phyloP scores from a whole-genome alignment of 2,113 vertebrate genomes.

The Nothobranchius kuhntae region DNA sequence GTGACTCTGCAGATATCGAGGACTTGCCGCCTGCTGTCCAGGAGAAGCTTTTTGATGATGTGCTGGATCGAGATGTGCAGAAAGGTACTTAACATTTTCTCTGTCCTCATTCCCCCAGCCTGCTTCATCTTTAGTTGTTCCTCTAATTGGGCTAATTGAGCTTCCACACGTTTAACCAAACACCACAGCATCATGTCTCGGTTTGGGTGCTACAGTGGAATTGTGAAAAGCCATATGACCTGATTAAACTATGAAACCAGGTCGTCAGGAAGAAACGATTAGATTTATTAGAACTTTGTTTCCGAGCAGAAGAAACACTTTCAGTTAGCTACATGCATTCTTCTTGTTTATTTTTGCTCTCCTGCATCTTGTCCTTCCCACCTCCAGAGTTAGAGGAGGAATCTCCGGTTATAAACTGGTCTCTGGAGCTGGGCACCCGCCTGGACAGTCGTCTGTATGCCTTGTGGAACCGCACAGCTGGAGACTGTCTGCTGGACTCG shows the following conservation, averaged over 20 bases:
- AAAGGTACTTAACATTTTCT: conserved; percentile 83
- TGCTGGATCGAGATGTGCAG: conserved; percentile 97
- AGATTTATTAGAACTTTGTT: neutral
- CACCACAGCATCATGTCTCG: neutral
- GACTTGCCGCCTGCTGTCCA: conserved; percentile 94
- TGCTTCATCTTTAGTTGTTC: conserved; percentile 2
- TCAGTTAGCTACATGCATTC: too few species aligned
- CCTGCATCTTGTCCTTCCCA: neutral
- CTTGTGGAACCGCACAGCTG: conserved; percentile 96
- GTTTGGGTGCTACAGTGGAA: neutral
- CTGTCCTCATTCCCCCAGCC: neutral
- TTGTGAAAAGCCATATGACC: conserved; percentile 33
- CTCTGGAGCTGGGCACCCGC: conserved; percentile 91
- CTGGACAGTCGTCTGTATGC: conserved; percentile 95
- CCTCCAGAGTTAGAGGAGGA: conserved; percentile 92
- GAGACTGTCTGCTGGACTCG: conserved; percentile 95
- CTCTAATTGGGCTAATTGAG: conserved; percentile 45
- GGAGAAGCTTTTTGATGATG: conserved; percentile 96
- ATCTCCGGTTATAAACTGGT: conserved; percentile 98
- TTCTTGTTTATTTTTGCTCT: neutral
- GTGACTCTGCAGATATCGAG: conserved; percentile 89
- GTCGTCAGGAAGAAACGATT: neutral
- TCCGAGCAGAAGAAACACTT: too few species aligned
- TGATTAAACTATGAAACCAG: conserved; percentile 38
- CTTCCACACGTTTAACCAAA: conserved; percentile 7